These are phyloP conservation scores for Bujurquina vittata DNA, from an alignment of 2,113 vertebrate species.

Conservation along the genomic window DNA sequence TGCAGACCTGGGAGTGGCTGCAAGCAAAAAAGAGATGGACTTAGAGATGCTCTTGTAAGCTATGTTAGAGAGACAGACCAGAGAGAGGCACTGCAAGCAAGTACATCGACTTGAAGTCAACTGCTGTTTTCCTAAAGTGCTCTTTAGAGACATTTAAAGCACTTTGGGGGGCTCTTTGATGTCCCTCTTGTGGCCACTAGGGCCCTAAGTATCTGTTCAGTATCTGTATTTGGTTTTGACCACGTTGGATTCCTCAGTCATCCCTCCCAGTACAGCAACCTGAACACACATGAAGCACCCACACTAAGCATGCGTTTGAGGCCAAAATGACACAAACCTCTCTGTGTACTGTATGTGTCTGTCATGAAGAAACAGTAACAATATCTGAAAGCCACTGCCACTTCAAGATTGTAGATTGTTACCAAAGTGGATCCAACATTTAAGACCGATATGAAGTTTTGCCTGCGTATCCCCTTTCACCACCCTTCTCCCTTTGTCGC, in stretches of 20 bases:
- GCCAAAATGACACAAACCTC: constrained; percentile 6
- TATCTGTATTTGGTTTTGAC: background rate
- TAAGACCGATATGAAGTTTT: constrained; percentile 21
- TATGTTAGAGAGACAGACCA: background rate
- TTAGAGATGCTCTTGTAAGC: background rate
- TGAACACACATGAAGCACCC: background rate
- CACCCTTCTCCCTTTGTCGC: background rate
- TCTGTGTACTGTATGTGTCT: background rate
- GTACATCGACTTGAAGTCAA: background rate
- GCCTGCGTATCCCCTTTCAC: background rate
- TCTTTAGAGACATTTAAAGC: background rate
- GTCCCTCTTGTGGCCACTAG: background rate
- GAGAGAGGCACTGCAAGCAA: background rate
- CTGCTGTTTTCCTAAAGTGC: background rate
- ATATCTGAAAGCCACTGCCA: constrained; percentile 41
- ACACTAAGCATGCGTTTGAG: background rate
- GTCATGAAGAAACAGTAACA: constrained; percentile 16
- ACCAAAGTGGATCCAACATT: constrained; percentile 26
- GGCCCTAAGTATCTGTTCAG: background rate
- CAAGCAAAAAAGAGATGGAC: too few relatives aligned
- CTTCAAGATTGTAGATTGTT: constrained; percentile 31
- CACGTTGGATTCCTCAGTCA: background rate
- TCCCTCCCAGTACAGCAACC: background rate
- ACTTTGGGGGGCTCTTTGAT: background rate
- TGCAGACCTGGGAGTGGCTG: background rate